phyloP scores from a whole-genome alignment of 2,113 vertebrate species.

The Leptodactylus fuscus region DNA sequence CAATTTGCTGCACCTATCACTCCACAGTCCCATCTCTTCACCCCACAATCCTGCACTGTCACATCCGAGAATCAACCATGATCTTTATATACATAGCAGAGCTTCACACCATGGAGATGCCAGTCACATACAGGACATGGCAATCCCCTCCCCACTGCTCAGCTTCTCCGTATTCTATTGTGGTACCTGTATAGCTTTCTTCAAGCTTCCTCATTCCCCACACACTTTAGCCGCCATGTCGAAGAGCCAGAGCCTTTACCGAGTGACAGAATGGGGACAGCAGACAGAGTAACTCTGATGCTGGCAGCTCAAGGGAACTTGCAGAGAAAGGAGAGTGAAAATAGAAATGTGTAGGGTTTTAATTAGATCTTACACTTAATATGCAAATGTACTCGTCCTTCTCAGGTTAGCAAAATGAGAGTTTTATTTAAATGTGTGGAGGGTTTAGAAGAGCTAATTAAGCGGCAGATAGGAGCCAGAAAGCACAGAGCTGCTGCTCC shows the following conservation, averaged over 20 bases:
- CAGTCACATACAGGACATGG: not conserved
- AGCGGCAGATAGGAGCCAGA: slow-evolving; percentile 53
- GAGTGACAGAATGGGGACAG: slow-evolving; percentile 75
- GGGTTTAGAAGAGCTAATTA: slow-evolving; percentile 66
- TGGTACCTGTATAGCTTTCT: not conserved
- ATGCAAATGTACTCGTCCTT: slow-evolving; percentile 68
- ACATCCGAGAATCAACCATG: too few species aligned
- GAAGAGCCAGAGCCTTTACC: not conserved
- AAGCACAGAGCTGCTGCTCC: not conserved
- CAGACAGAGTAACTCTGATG: slow-evolving; percentile 64
- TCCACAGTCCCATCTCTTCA: too few species aligned
- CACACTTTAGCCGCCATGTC: not conserved
- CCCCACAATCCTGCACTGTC: too few species aligned
- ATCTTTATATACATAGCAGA: not conserved
- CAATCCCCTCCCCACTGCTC: not conserved
- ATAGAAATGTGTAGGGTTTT: slow-evolving; percentile 61
- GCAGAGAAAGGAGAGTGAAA: slow-evolving; percentile 55
- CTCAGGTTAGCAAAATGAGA: slow-evolving; percentile 67
- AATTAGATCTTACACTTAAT: slow-evolving; percentile 73
- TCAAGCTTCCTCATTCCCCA: not conserved
- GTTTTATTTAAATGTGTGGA: slow-evolving; percentile 69
- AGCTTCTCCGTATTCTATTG: too few species aligned
- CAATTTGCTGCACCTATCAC: too few species aligned
- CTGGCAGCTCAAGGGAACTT: slow-evolving; percentile 65
- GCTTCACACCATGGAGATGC: not conserved